A percentile compares a stretch with the other conserved stretches of the same genome.
phyloP scores from a whole-genome alignment of 1,140 invertebrate species.

The Campoletis sonorensis region DNA sequence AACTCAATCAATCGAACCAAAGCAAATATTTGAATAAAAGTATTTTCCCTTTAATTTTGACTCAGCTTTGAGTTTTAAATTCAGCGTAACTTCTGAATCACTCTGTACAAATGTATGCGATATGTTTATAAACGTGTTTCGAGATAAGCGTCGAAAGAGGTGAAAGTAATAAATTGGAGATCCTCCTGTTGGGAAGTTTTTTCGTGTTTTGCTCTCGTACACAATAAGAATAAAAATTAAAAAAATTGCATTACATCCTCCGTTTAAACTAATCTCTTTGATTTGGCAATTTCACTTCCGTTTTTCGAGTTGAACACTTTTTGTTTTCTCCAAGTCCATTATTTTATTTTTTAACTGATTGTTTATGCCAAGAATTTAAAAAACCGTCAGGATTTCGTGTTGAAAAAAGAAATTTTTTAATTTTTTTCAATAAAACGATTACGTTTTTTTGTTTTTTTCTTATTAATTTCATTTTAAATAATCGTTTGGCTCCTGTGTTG shows the following conservation, averaged over 20 bases:
- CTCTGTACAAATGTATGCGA: neutral
- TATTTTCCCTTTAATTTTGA: too few relatives aligned
- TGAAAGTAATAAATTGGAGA: slow-evolving; percentile 63
- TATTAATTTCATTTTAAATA: too few relatives aligned
- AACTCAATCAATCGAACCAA: too few relatives aligned
- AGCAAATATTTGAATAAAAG: too few relatives aligned
- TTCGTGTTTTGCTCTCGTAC: neutral
- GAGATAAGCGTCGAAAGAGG: slow-evolving; percentile 58
- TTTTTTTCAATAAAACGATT: too few relatives aligned
- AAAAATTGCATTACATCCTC: neutral
- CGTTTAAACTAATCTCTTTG: slow-evolving; percentile 22
- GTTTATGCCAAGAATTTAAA: neutral
- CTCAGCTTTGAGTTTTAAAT: too few relatives aligned
- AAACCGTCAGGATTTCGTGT: neutral
- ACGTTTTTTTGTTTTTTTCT: too few relatives aligned
- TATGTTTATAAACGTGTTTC: neutral
- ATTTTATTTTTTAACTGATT: neutral
- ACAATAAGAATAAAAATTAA: neutral
- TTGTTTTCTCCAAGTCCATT: neutral
- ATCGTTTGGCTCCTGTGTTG: slow-evolving; percentile 40
- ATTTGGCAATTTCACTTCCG: slow-evolving; percentile 35
- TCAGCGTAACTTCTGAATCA: neutral
- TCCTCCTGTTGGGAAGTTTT: neutral
- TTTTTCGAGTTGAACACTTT: too few relatives aligned
- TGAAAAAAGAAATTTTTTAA: too few relatives aligned